Evolutionary conservation across 1,140 invertebrate genomes (phyloP), one percentile per base, ranked within the genome.

Genomic region (Ctenoplectra terminalis): DNA sequence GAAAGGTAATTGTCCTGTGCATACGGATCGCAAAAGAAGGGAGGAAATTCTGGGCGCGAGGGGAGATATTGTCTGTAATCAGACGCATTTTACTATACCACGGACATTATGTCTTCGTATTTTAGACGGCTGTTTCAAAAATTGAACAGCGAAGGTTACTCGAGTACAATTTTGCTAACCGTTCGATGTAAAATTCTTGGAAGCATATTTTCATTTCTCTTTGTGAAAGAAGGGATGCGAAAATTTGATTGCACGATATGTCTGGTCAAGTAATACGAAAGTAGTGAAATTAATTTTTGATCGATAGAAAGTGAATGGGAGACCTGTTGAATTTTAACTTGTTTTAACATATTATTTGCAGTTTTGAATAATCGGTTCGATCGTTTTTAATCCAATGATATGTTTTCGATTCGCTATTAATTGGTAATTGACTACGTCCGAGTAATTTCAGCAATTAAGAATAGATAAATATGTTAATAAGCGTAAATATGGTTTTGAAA

Each of bases 1-100:
- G 8, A 29, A 69, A 9, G 29, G 26, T 67, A 67, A 67, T 67
- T 67, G 43, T 48, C 43, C 43, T 23, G 37, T 43, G 63, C 63
- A 43, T 15, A 37, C 15, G 37, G 37, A 40, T 13, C n/a, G 64
- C 26, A 23, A 31, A 17, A 2, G 50, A 69, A 48, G 23, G 43
- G 15, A 67, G 17, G 17, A 31, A 29, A 67, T 50, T 48, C 7
- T 13, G 11, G 23, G 26, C 17, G 17, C 29, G 48, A 48, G 66
- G 56, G 29, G 43, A 61, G 37, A 37, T 31, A 67, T 67, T 43
- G 66, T 11, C 31, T 15, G n/a, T 48, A 17, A 13, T 58, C 50
- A 26, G n/a, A 20, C 54, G 9, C 26, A 34, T 29, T 69, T 29
- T 15, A 20, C 73, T 31, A 64, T 40, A 15, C 34, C 61, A 26